phyloP scores from a whole-genome alignment of 2,888 invertebrate species.

The Drosophila imparisetae region DNA sequence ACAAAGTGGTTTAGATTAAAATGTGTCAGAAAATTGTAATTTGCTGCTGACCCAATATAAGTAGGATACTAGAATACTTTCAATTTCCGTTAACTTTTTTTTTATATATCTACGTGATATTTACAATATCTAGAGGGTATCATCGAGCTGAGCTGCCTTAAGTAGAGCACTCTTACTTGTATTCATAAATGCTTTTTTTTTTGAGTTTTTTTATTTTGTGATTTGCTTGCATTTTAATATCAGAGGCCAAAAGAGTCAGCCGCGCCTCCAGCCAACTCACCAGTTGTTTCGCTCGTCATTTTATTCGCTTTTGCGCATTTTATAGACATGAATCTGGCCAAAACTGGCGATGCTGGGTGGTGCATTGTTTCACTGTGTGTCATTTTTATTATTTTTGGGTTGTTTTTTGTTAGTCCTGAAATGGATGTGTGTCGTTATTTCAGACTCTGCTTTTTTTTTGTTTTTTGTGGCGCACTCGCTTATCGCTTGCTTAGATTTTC shows the following conservation, averaged over 20 bases:
- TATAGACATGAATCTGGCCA: slow-evolving; percentile 57
- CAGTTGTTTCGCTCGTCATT: slow-evolving; percentile 28
- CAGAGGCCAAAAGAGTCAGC: slow-evolving; percentile 44
- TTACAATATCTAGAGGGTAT: background rate
- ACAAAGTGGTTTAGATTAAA: background rate
- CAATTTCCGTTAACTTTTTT: background rate
- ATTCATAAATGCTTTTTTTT: background rate
- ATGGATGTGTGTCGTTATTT: slow-evolving; percentile 41
- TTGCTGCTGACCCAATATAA: background rate
- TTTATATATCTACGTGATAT: background rate
- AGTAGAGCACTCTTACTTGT: background rate
- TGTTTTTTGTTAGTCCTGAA: slow-evolving; percentile 15
- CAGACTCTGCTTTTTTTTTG: background rate
- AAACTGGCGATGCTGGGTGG: slow-evolving; percentile 31
- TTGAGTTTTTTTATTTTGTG: slow-evolving; percentile 11
- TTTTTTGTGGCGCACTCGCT: slow-evolving; percentile 3
- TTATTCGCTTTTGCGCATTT: slow-evolving; percentile 65
- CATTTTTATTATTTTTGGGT: slow-evolving; percentile 20
- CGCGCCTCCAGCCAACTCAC: slow-evolving; percentile 42
- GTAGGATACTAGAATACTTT: background rate
- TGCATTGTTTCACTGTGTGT: slow-evolving; percentile 39
- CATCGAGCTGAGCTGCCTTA: background rate
- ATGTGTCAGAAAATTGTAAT: background rate
- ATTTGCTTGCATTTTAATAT: slow-evolving; percentile 47
- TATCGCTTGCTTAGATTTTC: slow-evolving; percentile 41